Base-by-base conservation (phyloP, 2,113 vertebrate species). In the Xiphias gladius region DNA sequence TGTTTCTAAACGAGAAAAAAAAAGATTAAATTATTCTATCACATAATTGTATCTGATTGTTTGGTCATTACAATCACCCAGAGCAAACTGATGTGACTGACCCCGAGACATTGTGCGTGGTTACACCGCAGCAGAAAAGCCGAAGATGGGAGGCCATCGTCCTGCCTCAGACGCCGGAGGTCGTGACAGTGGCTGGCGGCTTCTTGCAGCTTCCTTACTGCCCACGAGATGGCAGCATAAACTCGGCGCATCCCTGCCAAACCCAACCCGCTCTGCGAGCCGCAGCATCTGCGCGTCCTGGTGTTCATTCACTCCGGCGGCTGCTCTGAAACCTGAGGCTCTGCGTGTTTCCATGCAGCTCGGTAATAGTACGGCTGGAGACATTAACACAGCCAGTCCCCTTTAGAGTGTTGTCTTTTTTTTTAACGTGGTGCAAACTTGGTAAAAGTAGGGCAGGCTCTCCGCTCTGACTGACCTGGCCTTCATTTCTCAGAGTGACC, bases 201-300 rank as follows among this genome's bases (percentile, higher is more conserved):
- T 16, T 6, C 7, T 0, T 82, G 80, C 82, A 65, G 9, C n/a
- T 6, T 14, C 3, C 11, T 0, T 0, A 2, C 0, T 67, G 39
- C 0, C 86, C 95, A 85, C 73, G 81, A 88, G 94, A 82, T 81
- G 86, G 87, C 82, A 86, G 76, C 55, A 91, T 50, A 37, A 14
- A 65, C 30, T 41, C 55, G 68, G 20, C 2, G 6, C 57, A 69
- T 32, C 17, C 5, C 30, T 26, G 24, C 39, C 2, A 3, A 65
- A 39, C 41, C n/a, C 62, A 59, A 32, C 50, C 32, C 52, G 58
- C 39, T 16, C 48, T 41, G 32, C 11, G 3, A 1, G 24, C 32
- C 32, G 28, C 17, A 28, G 11, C 32, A 0, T 57, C 2, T 32
- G 50, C 70, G 74, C 50, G 35, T 13, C 71, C 41, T 3, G 22